These are phyloP conservation scores for Philereme vetulata DNA, from an alignment of 2,888 invertebrate genomes.

Conservation along the genomic window DNA sequence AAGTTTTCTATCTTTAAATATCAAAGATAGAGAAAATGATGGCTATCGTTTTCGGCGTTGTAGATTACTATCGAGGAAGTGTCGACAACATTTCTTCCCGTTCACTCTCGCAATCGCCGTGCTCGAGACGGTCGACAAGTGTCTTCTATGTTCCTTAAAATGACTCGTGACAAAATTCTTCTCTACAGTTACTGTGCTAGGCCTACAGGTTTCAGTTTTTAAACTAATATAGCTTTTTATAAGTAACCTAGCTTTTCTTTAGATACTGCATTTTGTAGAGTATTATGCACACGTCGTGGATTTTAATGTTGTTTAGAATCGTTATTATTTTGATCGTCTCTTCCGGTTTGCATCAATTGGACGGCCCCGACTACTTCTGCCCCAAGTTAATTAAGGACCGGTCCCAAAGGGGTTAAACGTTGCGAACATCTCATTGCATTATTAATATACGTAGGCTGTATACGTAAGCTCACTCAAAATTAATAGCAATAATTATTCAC, in stretches of 20 bases:
- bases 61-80: no score
- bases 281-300: slow-evolving; percentile 38
- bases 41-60: no score
- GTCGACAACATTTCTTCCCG: no score
- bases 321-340: slow-evolving; percentile 46
- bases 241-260: slow-evolving; percentile 1
- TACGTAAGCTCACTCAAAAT: slow-evolving; percentile 20
- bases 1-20: no score
- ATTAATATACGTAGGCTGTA: slow-evolving; percentile 47
- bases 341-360: slow-evolving; percentile 53
- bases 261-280: slow-evolving; percentile 24
- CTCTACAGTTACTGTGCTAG: no score
- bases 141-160: no score
- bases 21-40: no score
- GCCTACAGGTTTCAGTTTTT: no score
- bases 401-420: slow-evolving; percentile 53
- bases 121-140: no score
- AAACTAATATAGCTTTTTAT: no score
- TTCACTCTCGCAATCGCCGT: no score
- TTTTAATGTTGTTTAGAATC: slow-evolving; percentile 35
- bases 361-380: slow-evolving; percentile 37
- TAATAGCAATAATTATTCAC: slow-evolving; percentile 19
- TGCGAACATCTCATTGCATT: slow-evolving; percentile 55
- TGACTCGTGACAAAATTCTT: no score
- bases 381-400: slow-evolving; percentile 53